Percentiles rank a stretch among this genome's conserved stretches.
phyloP scores from a whole-genome alignment of 2,888 invertebrate species.

The Drosophila recens region DNA sequence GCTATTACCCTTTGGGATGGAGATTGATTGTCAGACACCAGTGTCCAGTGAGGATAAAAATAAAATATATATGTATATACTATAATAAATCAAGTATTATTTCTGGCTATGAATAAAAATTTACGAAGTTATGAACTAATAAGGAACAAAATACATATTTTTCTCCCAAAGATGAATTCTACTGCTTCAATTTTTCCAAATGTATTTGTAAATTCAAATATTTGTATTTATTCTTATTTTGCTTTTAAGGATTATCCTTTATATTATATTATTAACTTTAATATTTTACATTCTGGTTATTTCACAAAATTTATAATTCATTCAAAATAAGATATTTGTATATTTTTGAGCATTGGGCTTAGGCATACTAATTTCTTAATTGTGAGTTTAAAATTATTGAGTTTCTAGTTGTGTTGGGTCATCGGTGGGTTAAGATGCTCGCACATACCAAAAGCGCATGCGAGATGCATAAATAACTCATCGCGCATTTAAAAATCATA shows the following conservation, averaged over 20 bases:
- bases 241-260: too few species aligned
- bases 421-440: constrained; percentile 63
- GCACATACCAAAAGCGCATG: constrained; percentile 61
- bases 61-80: too few species aligned
- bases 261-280: too few species aligned
- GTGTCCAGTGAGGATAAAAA: not conserved
- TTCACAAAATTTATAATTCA: too few species aligned
- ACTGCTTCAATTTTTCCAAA: not conserved
- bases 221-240: not conserved
- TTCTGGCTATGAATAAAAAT: not conserved
- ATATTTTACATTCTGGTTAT: too few species aligned
- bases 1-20: too few species aligned
- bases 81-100: not conserved
- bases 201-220: not conserved
- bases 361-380: too few species aligned
- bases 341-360: too few species aligned
- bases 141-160: not conserved
- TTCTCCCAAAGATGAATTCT: not conserved
- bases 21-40: not conserved
- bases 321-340: too few species aligned
- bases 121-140: not conserved
- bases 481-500: constrained; percentile 79
- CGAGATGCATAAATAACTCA: constrained; percentile 79
- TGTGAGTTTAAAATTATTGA: too few species aligned
- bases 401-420: not conserved